These are phyloP conservation scores for Propithecus perrieri DNA, from an alignment of 2,797 vertebrate species.

Conservation along the genomic window DNA sequence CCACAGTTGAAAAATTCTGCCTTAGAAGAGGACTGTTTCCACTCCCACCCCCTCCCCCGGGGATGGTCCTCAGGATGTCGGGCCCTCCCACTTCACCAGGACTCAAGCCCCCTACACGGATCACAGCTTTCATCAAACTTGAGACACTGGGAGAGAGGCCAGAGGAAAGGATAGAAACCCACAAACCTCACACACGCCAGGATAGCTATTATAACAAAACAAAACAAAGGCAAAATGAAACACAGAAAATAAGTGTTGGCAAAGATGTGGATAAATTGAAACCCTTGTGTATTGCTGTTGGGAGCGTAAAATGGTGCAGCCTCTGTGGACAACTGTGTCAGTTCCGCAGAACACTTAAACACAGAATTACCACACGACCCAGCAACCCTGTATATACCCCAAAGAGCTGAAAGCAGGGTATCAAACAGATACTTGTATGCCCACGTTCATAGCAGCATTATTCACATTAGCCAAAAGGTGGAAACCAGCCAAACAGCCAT, in stretches of 20 bases:
- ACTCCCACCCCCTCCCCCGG: not conserved
- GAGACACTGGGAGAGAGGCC: not conserved
- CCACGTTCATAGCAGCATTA: not conserved
- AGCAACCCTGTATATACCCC: not conserved
- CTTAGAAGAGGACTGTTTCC: not conserved
- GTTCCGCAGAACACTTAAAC: not conserved
- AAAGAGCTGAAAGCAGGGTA: not conserved
- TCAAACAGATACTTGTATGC: not conserved
- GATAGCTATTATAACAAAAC: not conserved
- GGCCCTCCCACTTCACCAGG: not conserved
- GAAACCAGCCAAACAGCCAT: not conserved
- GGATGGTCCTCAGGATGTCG: not conserved
- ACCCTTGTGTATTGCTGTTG: not conserved
- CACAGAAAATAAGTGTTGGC: not conserved
- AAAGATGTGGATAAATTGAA: not conserved
- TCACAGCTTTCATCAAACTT: not conserved
- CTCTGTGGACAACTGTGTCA: not conserved
- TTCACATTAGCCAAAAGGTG: not conserved
- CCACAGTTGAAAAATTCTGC: not conserved
- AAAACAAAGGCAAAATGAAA: not conserved
- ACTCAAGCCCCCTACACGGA: not conserved
- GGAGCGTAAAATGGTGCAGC: not conserved
- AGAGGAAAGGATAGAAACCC: not conserved
- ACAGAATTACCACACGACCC: not conserved
- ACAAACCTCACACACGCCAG: not conserved